A percentile compares a stretch with the other conserved stretches of the same genome.
Conservation (phyloP, 1,140 invertebrate genomes). For the Lerema accius region DNA sequence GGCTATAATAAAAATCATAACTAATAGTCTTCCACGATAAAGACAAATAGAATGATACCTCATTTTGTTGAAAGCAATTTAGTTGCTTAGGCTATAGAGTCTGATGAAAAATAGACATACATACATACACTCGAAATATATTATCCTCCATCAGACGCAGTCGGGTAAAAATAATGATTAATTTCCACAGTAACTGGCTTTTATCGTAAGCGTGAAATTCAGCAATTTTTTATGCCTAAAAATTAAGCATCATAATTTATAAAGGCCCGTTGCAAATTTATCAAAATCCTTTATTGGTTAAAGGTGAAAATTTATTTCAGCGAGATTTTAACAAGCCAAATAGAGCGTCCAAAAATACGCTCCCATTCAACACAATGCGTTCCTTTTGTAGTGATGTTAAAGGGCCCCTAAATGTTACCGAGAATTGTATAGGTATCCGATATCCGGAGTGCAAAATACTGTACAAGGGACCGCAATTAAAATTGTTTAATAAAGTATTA, state of each 20-base stretch:
- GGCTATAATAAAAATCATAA: too few species aligned
- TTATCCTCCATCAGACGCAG: too few species aligned
- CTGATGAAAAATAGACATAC: too few species aligned
- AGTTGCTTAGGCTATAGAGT: too few species aligned
- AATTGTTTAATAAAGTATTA: too few species aligned
- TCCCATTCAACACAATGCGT: background rate
- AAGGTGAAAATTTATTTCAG: conserved; percentile 13
- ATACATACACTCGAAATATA: too few species aligned
- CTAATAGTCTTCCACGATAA: too few species aligned
- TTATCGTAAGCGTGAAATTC: conserved; percentile 1
- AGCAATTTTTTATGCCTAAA: conserved; percentile 12
- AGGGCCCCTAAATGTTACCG: background rate
- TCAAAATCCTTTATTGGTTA: conserved; percentile 12
- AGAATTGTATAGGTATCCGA: background rate
- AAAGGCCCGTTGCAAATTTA: conserved; percentile 4
- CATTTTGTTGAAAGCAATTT: too few species aligned
- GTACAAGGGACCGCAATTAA: too few species aligned
- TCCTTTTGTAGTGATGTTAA: background rate
- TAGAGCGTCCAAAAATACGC: conserved; percentile 7
- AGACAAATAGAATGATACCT: too few species aligned
- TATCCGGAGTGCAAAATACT: background rate
- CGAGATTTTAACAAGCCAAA: conserved; percentile 3
- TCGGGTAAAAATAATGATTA: too few species aligned
- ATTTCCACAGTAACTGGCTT: background rate
- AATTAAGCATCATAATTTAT: background rate